These are phyloP conservation scores for Hyles euphorbiae DNA, from an alignment of 1,140 invertebrate species.

Conservation along the genomic window DNA sequence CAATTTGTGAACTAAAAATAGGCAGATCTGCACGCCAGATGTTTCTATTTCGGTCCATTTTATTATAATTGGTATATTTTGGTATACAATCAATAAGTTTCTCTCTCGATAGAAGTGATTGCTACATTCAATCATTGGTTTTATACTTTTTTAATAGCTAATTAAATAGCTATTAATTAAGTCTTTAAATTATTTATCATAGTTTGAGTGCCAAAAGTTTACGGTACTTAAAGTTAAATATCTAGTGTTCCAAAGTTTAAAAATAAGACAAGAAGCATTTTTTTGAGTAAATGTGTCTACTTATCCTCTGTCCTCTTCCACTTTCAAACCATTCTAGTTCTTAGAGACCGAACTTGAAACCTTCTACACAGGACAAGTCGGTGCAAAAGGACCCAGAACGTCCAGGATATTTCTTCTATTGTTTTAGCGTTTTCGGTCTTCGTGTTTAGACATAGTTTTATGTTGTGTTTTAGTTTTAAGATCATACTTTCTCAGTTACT, in stretches of 20 bases:
- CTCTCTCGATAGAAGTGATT: conserved; percentile 17
- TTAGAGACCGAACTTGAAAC: conserved; percentile 58
- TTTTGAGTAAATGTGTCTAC: conserved; percentile 32
- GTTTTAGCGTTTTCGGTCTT: conserved; percentile 15
- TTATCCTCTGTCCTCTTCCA: conserved; percentile 21
- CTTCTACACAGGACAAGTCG: conserved; percentile 66
- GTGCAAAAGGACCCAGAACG: conserved; percentile 40
- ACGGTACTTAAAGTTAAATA: too few species aligned
- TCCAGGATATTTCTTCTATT: conserved; percentile 31
- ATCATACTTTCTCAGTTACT: conserved; percentile 11
- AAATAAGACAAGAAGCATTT: not conserved
- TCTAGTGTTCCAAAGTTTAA: too few species aligned
- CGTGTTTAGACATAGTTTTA: conserved; percentile 28
- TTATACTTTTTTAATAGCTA: not conserved
- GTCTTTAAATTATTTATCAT: too few species aligned
- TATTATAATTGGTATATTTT: conserved; percentile 32
- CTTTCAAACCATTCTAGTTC: conserved; percentile 25
- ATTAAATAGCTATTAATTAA: too few species aligned
- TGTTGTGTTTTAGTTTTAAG: conserved; percentile 25
- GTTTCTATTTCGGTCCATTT: conserved; percentile 29
- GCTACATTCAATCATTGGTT: conserved; percentile 3
- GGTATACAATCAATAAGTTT: conserved; percentile 24
- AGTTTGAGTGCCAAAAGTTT: too few species aligned
- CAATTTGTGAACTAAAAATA: conserved; percentile 40
- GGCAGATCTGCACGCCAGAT: conserved; percentile 25